Base-by-base conservation (phyloP, 2,113 vertebrate species). In the Okapia johnstoni region DNA sequence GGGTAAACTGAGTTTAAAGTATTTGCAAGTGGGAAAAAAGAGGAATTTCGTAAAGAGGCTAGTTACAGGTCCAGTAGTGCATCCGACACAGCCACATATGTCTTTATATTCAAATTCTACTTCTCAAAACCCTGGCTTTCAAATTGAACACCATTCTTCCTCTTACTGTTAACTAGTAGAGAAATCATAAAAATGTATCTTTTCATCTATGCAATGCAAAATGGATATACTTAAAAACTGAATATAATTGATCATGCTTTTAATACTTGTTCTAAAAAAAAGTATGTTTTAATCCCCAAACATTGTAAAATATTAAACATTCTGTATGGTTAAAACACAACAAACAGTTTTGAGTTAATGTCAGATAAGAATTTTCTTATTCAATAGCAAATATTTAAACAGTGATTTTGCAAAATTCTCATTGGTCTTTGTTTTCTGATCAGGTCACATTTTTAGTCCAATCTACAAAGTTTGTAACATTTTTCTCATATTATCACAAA, bases 361-460 rank as follows among this genome's bases (percentile, higher is more conserved):
- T 81, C 40, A 88, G 36, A 48, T 48, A 76, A 36, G 7, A 91
- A 66, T 87, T 58, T 83, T 93, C n/a, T 85, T 92, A 96, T 54
- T 90, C 16, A 77, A 70, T 25, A 79, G n/a, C 11, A 95, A 95
- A 63, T 94, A 92, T n/a, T 84, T 93, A 92, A 87, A 85, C 12
- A 73, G 36, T 33, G 85, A 81, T 55, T 87, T 76, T 95, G 46
- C 11, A 91, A 80, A 88, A 43, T 54, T 95, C 11, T 95, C 46
- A 33, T 52, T 55, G 19, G 9, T 30, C 30, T 83, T 55, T 85
- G 7, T 91, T 94, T 93, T 80, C 76, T 50, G 52, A 90, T 30
- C 6, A 92, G 10, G 12, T 70, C 19, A 79, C 50, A 48, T 81
- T 80, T 88, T 50, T 55, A 61, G 52, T 4, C 52, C 19, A 4